Conservation (phyloP, 2,888 invertebrate genomes). For the Rhagium mordax region DNA sequence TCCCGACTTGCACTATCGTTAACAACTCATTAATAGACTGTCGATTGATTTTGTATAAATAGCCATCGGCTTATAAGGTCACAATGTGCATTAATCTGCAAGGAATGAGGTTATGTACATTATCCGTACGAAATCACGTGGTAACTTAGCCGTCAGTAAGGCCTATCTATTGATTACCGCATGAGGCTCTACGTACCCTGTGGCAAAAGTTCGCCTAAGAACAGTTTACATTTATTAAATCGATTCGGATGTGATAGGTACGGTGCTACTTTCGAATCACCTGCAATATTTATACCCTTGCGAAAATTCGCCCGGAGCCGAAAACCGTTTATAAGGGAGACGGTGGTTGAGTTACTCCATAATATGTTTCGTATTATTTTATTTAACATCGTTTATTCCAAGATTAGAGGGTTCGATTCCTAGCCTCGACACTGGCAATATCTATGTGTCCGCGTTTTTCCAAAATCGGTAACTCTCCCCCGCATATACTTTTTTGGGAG, state of each 20-base stretch:
- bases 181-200: conserved; percentile 30
- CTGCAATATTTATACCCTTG: conserved; percentile 47
- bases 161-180: conserved; percentile 53
- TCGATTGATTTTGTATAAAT: conserved; percentile 26
- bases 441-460: too few relatives aligned
- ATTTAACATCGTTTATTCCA: too few relatives aligned
- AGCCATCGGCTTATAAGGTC: conserved; percentile 19
- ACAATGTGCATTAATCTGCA: conserved; percentile 14
- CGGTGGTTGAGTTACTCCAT: too few relatives aligned
- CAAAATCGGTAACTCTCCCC: too few relatives aligned
- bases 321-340: neutral
- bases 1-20: neutral
- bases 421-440: too few relatives aligned
- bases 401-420: too few relatives aligned
- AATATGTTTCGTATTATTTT: too few relatives aligned
- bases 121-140: conserved; percentile 46
- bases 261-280: conserved; percentile 54
- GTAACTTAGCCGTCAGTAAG: conserved; percentile 47
- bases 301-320: conserved; percentile 1
- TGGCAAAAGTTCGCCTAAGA: conserved; percentile 40
- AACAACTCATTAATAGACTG: neutral
- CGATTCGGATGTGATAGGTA: conserved; percentile 61
- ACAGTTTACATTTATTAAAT: conserved; percentile 53
- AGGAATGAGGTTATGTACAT: conserved; percentile 41
- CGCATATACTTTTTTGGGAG: too few relatives aligned